These are phyloP conservation scores for Scolopax rusticola DNA, from an alignment of 2,797 vertebrate genomes.

Conservation along the genomic window DNA sequence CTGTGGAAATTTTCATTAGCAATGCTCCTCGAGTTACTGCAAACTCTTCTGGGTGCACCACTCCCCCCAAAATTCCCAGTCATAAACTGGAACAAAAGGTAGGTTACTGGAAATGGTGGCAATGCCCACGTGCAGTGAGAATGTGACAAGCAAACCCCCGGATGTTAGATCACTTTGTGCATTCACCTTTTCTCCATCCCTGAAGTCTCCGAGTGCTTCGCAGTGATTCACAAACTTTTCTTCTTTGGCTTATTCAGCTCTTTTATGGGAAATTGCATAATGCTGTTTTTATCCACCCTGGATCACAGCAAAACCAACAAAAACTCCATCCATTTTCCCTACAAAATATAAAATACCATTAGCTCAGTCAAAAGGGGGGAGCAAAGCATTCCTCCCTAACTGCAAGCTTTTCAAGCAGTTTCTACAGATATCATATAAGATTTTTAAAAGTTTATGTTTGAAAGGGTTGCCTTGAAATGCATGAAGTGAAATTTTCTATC, in stretches of 20 bases:
- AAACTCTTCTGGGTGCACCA: background rate
- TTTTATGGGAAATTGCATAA: slow-evolving; percentile 7
- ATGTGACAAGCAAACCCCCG: background rate
- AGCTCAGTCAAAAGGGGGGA: background rate
- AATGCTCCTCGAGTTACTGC: background rate
- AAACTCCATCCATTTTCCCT: background rate
- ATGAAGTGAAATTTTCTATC: background rate
- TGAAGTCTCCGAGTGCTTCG: background rate
- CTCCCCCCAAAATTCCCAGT: background rate
- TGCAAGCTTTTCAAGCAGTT: background rate
- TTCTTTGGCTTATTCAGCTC: background rate
- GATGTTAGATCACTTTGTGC: background rate
- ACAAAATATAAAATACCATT: background rate
- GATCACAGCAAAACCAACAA: rapidly evolving
- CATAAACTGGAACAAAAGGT: background rate
- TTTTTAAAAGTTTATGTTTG: background rate
- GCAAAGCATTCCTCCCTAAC: background rate
- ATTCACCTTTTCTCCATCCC: background rate
- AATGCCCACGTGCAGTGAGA: rapidly evolving
- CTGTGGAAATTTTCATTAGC: slow-evolving; percentile 3
- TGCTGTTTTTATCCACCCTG: background rate
- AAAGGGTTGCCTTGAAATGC: background rate
- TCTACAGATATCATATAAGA: background rate
- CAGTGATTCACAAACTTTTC: background rate
- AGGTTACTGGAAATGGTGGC: background rate